A percentile compares a stretch with the other conserved stretches of the same genome.
Evolutionary conservation across 2,797 vertebrate genomes (phyloP).

Genomic region (Pampus argenteus): DNA sequence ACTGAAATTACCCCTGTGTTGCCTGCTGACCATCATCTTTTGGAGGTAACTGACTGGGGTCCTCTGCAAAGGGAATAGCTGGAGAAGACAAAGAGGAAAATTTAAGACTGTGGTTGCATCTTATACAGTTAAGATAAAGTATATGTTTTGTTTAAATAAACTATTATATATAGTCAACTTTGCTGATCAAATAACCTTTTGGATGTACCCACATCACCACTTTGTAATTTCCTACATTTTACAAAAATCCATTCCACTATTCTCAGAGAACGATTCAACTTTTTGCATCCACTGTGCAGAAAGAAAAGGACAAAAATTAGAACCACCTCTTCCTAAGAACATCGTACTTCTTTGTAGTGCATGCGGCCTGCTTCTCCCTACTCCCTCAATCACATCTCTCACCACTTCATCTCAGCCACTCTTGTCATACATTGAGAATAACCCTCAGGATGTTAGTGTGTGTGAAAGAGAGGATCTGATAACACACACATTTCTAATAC

Average conservation of each 20-base stretch:
- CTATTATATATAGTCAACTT: neutral
- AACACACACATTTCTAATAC: no score
- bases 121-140: neutral
- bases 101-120: neutral
- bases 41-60: constrained; percentile 86
- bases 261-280: no score
- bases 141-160: neutral
- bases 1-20: constrained; percentile 83
- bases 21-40: constrained; percentile 79
- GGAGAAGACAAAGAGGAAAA: constrained; percentile 30
- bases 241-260: no score
- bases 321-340: neutral
- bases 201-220: neutral
- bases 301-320: neutral
- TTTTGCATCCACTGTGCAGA: no score
- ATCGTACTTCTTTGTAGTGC: neutral
- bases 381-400: no score
- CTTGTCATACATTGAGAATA: no score
- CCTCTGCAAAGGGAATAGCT: constrained; percentile 88
- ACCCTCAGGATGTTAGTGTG: no score
- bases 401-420: no score
- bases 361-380: no score
- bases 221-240: neutral
- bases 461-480: no score
- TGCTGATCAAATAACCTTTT: neutral